Evolutionary conservation across 2,888 invertebrate genomes (phyloP).

Genomic region (Gandaritis pyraliata): DNA sequence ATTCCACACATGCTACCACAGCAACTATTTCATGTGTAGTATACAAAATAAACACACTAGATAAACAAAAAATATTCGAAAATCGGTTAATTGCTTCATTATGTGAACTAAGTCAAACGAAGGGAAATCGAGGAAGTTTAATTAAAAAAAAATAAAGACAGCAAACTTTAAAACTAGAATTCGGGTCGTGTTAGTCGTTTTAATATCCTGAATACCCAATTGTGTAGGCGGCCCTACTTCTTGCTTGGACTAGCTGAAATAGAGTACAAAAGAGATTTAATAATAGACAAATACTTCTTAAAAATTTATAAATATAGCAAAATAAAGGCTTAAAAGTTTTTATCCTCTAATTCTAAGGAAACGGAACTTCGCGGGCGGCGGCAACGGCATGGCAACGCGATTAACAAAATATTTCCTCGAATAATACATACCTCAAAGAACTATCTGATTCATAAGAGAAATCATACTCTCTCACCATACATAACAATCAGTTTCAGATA

Average conservation of each 20-base stretch:
- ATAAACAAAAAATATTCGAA: too few species aligned
- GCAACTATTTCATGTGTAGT: too few species aligned
- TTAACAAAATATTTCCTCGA: background rate
- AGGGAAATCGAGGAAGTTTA: conserved; percentile 5
- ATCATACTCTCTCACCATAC: conserved; percentile 17
- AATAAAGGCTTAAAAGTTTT: conserved; percentile 13
- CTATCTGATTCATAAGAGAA: conserved; percentile 20
- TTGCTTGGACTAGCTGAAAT: conserved; percentile 39
- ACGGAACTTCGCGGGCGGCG: background rate
- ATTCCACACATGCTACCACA: too few species aligned
- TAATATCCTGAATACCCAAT: conserved; percentile 36
- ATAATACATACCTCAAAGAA: conserved; percentile 2
- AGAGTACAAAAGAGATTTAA: conserved; percentile 19
- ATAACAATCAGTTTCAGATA: conserved; percentile 9
- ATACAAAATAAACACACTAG: too few species aligned
- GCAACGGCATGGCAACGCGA: background rate
- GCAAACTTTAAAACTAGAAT: conserved; percentile 20
- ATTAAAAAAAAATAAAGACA: conserved; percentile 18
- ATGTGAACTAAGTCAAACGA: background rate
- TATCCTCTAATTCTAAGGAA: conserved; percentile 18
- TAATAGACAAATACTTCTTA: conserved; percentile 12
- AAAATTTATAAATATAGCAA: background rate
- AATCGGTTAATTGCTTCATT: background rate
- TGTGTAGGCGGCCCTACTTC: conserved; percentile 40
- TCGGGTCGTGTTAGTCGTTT: conserved; percentile 35